Evolutionary conservation across 2,888 invertebrate species (phyloP).

Genomic region (Xylocampa areola): DNA sequence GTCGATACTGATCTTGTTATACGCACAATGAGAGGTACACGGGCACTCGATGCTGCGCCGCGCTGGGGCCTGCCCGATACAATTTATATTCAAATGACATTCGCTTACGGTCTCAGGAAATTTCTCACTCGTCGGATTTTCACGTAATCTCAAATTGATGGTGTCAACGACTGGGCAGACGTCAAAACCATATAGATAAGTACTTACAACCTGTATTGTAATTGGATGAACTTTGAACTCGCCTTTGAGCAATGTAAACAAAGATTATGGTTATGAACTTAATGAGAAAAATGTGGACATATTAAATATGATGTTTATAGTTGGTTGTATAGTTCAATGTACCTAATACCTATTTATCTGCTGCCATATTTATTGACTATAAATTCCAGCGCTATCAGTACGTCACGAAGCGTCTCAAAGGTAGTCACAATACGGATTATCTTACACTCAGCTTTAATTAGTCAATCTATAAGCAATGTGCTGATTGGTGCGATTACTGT

Average conservation of each 20-base stretch:
- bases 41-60: conserved; percentile 69
- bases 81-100: conserved; percentile 89
- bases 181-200: conserved; percentile 68
- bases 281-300: conserved; percentile 52
- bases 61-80: conserved; percentile 73
- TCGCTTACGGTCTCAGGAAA: conserved; percentile 83
- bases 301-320: conserved; percentile 41
- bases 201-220: conserved; percentile 58
- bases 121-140: conserved; percentile 88
- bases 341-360: conserved; percentile 18
- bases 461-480: conserved; percentile 72
- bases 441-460: conserved; percentile 67
- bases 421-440: conserved; percentile 63
- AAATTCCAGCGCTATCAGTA: conserved; percentile 53
- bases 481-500: conserved; percentile 71
- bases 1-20: conserved; percentile 90
- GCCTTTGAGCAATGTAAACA: conserved; percentile 42
- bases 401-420: conserved; percentile 60
- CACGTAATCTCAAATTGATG: conserved; percentile 86
- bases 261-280: conserved; percentile 48
- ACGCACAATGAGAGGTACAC: conserved; percentile 87
- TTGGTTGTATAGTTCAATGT: conserved; percentile 20
- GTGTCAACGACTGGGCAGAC: conserved; percentile 74
- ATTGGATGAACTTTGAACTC: conserved; percentile 62
- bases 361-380: conserved; percentile 29